Percentiles rank a stretch among this genome's conserved stretches.
These are phyloP conservation scores for Hydrotaea cyrtoneurina DNA, from an alignment of 2,888 invertebrate genomes.

Conservation along the genomic window DNA sequence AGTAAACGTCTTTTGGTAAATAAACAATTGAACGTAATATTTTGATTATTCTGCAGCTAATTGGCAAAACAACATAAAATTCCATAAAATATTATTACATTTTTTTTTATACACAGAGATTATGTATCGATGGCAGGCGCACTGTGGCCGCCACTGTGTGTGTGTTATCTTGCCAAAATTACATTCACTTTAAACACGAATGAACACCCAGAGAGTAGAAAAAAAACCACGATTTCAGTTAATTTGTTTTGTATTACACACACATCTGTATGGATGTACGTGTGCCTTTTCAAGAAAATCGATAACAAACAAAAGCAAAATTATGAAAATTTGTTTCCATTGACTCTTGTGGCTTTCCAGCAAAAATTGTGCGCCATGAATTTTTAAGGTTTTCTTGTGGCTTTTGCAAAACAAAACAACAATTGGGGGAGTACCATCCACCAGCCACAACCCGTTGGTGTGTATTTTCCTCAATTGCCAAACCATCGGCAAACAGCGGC, in stretches of 20 bases:
- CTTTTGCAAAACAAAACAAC: not conserved
- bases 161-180: slow-evolving; percentile 11
- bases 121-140: slow-evolving; percentile 8
- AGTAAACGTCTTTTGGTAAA: not conserved
- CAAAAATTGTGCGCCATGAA: slow-evolving; percentile 27
- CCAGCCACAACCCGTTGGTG: not conserved
- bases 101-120: not conserved
- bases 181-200: slow-evolving; percentile 36
- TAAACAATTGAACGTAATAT: not conserved
- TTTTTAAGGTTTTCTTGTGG: slow-evolving; percentile 39
- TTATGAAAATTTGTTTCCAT: slow-evolving; percentile 44
- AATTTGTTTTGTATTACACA: slow-evolving; percentile 7
- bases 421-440: not conserved
- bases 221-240: slow-evolving; percentile 9
- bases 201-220: not conserved
- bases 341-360: slow-evolving; percentile 44
- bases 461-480: not conserved
- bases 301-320: slow-evolving; percentile 22
- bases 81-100: slow-evolving; percentile 14
- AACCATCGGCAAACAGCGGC: not conserved
- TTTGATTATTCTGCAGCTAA: not conserved
- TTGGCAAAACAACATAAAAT: slow-evolving; percentile 28
- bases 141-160: not conserved
- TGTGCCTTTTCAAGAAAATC: not conserved
- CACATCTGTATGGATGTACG: not conserved